phyloP scores from a whole-genome alignment of 1,140 invertebrate species.

The Sminthurinus signatus region DNA sequence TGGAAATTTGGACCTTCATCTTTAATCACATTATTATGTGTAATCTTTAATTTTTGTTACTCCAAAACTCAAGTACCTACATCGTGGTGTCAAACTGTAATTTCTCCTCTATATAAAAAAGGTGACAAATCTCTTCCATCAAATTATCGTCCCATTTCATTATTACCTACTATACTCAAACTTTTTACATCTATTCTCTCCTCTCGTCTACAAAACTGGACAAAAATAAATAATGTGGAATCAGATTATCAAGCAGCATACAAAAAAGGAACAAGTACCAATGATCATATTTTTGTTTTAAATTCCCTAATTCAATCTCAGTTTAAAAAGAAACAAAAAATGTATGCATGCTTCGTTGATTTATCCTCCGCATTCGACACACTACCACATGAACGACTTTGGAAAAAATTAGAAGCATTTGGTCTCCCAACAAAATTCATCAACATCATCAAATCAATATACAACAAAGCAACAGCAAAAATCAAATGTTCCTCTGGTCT shows the following conservation, averaged over 20 bases:
- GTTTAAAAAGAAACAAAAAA: conserved; percentile 2
- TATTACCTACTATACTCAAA: conserved; percentile 13
- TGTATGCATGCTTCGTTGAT: conserved; percentile 26
- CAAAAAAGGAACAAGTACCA: not conserved
- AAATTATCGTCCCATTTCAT: conserved; percentile 7
- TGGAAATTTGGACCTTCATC: no score
- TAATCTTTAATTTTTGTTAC: no score
- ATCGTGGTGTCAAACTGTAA: not conserved
- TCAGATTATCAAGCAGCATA: conserved; percentile 25
- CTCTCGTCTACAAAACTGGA: conserved; percentile 6
- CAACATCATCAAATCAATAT: conserved; percentile 5
- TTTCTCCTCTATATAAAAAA: conserved; percentile 11
- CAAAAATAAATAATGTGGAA: not conserved
- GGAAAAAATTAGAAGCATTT: not conserved
- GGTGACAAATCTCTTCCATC: not conserved
- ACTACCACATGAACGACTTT: conserved; percentile 14
- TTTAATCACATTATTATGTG: no score
- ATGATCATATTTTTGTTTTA: conserved; percentile 18
- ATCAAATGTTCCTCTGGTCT: not conserved
- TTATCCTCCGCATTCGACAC: conserved; percentile 25
- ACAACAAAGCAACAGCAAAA: not conserved
- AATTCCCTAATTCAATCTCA: conserved; percentile 1
- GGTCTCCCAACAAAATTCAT: conserved; percentile 13
- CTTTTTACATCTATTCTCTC: conserved; percentile 11
- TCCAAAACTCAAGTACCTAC: no score